These are phyloP conservation scores for Mythimna vitellina DNA, from an alignment of 2,888 invertebrate species.

Conservation along the genomic window DNA sequence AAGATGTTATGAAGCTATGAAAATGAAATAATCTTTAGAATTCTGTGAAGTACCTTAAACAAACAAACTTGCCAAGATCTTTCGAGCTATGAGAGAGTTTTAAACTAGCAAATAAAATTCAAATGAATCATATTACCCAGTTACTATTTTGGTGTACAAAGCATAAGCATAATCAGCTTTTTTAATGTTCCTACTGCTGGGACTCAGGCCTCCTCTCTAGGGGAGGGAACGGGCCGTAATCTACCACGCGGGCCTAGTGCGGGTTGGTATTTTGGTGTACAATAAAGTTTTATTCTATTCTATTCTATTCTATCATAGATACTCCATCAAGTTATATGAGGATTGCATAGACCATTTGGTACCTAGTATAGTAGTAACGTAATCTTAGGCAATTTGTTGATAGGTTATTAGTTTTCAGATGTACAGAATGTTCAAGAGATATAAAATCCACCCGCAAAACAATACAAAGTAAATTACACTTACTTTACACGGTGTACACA, in stretches of 20 bases:
- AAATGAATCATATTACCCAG: no score
- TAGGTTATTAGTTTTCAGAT: background rate
- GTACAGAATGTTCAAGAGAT: background rate
- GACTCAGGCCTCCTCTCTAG: no score
- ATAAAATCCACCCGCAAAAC: constrained; percentile 31
- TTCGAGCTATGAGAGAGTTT: background rate
- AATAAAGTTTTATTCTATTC: no score
- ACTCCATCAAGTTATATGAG: background rate
- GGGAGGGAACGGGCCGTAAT: no score
- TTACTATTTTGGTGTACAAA: no score
- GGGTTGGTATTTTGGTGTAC: no score
- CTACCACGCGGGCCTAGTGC: no score
- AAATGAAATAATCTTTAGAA: background rate
- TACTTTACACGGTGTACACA: constrained; percentile 41
- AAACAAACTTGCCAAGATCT: background rate
- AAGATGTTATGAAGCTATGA: background rate
- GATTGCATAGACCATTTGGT: no score
- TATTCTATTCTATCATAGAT: no score
- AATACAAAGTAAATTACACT: constrained; percentile 50
- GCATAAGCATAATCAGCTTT: no score
- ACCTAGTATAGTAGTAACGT: background rate
- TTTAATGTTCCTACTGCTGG: no score
- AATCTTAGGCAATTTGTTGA: background rate
- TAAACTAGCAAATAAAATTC: background rate
- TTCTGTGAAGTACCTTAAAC: background rate